Base-by-base conservation (phyloP, 1,140 invertebrate genomes). In the Zophobas morio region DNA sequence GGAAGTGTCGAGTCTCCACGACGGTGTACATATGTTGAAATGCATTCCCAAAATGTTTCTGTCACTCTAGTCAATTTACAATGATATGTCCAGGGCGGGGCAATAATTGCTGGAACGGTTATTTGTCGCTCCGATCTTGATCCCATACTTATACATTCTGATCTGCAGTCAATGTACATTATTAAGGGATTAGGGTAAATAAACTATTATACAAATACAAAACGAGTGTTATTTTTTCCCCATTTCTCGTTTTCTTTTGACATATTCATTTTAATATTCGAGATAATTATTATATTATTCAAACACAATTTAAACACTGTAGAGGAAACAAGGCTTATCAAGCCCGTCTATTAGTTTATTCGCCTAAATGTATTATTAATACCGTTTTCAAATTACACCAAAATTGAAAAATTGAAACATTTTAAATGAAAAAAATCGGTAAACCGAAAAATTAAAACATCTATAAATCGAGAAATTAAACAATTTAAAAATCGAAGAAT, bases 41-140 rank as follows among this genome's bases (percentile, higher is more conserved):
- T 70, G 76, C 79, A 80, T 80, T 80, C 79, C 79, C 75, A 77
- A 36, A 3, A 70, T 60, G 47, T 78, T 80, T 80, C 66, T 79
- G 75, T 79, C 78, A 76, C 79, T 80, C 79, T 80, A 80, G 79
- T 80, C 79, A 77, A 80, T 80, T 73, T 53, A 74, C 75, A 71
- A 54, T 72, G 37, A 56, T 53, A 47, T 37, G 42, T 34, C 35
- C 53, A 54, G 40, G 33, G 34, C 57, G 46, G 8, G 37, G 39
- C 42, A 3, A 46, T 46, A 75, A 70, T 56, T 35, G 1, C n/a
- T 63, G 34, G 37, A 66, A 3, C 1, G 1, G 8, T 37, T 4
- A 6, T 73, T 70, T 73, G 54, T 53, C 49, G 75, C 36, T 42
- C 54, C 54, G 72, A 77, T 47, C 74, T 77, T 77, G 56, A 54